Evolutionary conservation across 2,113 vertebrate species (phyloP).

Genomic region (Eurystomus gularis): DNA sequence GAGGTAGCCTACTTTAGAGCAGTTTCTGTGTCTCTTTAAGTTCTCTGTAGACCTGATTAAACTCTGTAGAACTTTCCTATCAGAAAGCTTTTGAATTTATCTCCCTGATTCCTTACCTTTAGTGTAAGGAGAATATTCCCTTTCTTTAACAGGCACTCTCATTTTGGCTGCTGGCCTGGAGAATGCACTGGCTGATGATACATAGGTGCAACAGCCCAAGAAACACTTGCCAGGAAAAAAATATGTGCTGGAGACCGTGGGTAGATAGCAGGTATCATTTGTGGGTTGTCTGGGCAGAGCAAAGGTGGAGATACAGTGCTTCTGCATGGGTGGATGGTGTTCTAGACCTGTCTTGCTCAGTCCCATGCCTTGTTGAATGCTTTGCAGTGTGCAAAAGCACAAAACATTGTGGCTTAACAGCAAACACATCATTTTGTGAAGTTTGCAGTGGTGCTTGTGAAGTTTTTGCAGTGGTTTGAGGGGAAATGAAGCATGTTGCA

Average conservation of each 20-base stretch:
- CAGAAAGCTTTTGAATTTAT: not conserved
- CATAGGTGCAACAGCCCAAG: not conserved
- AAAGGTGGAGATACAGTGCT: not conserved
- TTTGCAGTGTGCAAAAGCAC: not conserved
- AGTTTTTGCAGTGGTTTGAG: accelerated
- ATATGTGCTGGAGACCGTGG: not conserved
- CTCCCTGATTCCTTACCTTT: not conserved
- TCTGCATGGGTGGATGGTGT: not conserved
- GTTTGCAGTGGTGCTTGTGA: no score
- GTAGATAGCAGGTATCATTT: not conserved
- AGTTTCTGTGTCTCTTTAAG: not conserved
- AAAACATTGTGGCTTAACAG: not conserved
- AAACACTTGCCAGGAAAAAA: not conserved
- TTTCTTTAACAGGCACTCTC: not conserved
- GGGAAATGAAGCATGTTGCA: not conserved
- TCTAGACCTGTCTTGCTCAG: not conserved
- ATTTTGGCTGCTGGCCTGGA: not conserved
- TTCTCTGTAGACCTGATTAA: not conserved
- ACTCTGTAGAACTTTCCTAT: not conserved
- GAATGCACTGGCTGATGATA: not conserved
- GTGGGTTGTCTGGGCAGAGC: not conserved
- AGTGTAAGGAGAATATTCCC: not conserved
- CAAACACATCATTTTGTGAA: not conserved
- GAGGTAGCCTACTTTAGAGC: not conserved
- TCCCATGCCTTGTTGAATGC: accelerated